phyloP scores from a whole-genome alignment of 2,888 invertebrate species.

The Doris montereyensis region DNA sequence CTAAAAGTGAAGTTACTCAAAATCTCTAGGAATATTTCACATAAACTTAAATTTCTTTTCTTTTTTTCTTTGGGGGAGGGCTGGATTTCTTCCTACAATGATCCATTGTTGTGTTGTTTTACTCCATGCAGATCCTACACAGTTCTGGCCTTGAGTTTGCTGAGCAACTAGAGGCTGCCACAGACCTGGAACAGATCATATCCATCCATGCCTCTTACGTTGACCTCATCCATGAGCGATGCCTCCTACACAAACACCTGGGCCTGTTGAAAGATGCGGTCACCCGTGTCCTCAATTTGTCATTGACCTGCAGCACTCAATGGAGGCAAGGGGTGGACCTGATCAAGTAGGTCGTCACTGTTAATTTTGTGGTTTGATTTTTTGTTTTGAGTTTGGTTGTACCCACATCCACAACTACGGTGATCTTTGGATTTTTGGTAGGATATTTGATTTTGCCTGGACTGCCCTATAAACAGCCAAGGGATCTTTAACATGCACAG shows the following conservation, averaged over 20 bases:
- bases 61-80: too few relatives aligned
- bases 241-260: conserved; percentile 66
- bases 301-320: conserved; percentile 58
- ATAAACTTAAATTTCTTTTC: too few relatives aligned
- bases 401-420: too few relatives aligned
- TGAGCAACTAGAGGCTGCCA: conserved; percentile 56
- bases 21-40: too few relatives aligned
- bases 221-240: conserved; percentile 64
- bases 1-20: neutral
- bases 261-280: conserved; percentile 64
- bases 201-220: conserved; percentile 63
- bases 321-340: conserved; percentile 67
- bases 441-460: too few relatives aligned
- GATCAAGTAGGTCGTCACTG: conserved; percentile 58
- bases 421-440: too few relatives aligned
- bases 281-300: conserved; percentile 65
- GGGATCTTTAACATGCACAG: too few relatives aligned
- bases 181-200: conserved; percentile 68
- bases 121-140: conserved; percentile 65
- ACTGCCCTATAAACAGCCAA: too few relatives aligned
- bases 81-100: neutral
- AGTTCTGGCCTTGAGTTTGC: conserved; percentile 68
- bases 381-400: too few relatives aligned
- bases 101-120: neutral
- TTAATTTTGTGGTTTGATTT: too few relatives aligned